Base-by-base conservation (phyloP, 2,113 vertebrate species). In the Triplophysa tibetana region DNA sequence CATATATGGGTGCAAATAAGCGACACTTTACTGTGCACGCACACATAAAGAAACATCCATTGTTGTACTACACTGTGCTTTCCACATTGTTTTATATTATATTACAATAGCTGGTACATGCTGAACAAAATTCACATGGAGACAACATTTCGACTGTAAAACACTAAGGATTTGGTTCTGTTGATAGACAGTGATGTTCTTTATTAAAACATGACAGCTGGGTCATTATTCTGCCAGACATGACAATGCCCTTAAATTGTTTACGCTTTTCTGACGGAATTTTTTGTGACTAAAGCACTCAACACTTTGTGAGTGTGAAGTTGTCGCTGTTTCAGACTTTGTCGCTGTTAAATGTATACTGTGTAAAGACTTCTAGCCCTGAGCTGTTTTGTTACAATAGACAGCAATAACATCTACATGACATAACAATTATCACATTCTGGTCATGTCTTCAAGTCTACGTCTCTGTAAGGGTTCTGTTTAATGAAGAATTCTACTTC, bases 371-470 rank as follows among this genome's bases (percentile, higher is more conserved):
- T 8, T 38, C 69, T n/a, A 38, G 26, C 69, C 26, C 26, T 38
- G 17, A 70, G 26, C 26, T 33, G n/a, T n/a, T 52, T 52, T n/a
- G 9, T 33, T 17, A 21, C 17, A 70, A 70, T 21, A 8, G 19
- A 70, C 7, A 33, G 48, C 26, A 24, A n/a, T 70, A 70, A 56
- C 50, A 70, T 70, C 24, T 29, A 29, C 24, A 52, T 70, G 29
- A 70, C 19, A 26, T 19, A 29, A 26, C 67, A 70, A 3, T 70
- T 70, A 70, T 70, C 69, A 56, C 50, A 38, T 56, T 70, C 17
- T 70, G 1, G 1, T 54, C 50, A 70, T 38, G 69, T 52, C 29
- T 66, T 8, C 23, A 11, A 10, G 38, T 67, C 38, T 14, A 23
- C 21, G 19, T 67, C 21, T 26, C 38, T 23, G 2, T 29, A 29